These are phyloP conservation scores for Argyra leucocephala DNA, from an alignment of 2,888 invertebrate species.

Conservation along the genomic window DNA sequence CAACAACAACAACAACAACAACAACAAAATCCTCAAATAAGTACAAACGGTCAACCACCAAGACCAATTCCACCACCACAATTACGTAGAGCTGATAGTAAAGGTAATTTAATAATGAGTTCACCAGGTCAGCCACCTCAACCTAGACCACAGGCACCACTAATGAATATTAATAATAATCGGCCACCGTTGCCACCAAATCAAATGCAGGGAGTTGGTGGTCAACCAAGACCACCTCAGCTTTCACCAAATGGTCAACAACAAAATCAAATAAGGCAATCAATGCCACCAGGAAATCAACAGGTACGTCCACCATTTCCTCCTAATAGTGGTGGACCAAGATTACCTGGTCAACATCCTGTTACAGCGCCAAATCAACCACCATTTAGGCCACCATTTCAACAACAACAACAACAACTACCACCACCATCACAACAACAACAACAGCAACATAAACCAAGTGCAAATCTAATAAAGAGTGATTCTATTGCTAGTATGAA, in stretches of 20 bases:
- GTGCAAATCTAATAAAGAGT: not conserved
- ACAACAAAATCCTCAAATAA: not conserved
- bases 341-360: conserved; percentile 35
- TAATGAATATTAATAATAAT: conserved; percentile 27
- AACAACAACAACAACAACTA: conserved; percentile 27
- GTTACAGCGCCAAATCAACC: conserved; percentile 25
- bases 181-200: conserved; percentile 28
- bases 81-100: conserved; percentile 44
- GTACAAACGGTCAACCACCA: conserved; percentile 24
- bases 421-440: conserved; percentile 26
- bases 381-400: conserved; percentile 27
- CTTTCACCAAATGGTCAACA: conserved; percentile 1
- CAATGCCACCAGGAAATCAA: conserved; percentile 24
- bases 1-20: conserved; percentile 11
- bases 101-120: conserved; percentile 36
- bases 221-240: not conserved
- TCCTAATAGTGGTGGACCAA: conserved; percentile 30
- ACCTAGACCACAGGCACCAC: conserved; percentile 32
- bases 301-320: conserved; percentile 32
- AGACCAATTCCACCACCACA: conserved; percentile 37
- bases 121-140: conserved; percentile 27
- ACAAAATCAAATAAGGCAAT: conserved; percentile 16
- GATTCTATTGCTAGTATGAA: conserved; percentile 12
- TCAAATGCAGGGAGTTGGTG: conserved; percentile 17
- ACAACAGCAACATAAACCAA: conserved; percentile 21